Evolutionary conservation across 2,888 invertebrate species (phyloP).

Genomic region (Cremastinae sp.): DNA sequence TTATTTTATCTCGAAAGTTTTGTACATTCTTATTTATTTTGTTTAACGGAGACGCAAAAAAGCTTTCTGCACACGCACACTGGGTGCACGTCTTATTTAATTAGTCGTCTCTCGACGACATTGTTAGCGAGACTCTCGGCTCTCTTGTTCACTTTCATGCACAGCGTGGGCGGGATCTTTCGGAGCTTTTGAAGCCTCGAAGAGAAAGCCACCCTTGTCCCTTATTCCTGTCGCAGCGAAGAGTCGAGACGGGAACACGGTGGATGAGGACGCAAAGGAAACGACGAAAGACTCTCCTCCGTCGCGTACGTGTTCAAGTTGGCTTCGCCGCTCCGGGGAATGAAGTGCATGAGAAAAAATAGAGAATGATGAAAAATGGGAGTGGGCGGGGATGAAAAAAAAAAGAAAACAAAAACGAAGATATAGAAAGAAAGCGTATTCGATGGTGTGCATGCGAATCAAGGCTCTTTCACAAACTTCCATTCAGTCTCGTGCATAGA

Average conservation of each 20-base stretch:
- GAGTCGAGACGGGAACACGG: conserved; percentile 5
- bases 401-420: conserved; percentile 13
- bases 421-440: conserved; percentile 20
- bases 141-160: conserved; percentile 38
- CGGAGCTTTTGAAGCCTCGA: conserved; percentile 41
- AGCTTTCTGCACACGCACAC: conserved; percentile 60
- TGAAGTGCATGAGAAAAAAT: conserved; percentile 36
- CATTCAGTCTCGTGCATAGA: conserved; percentile 47
- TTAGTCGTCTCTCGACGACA: conserved; percentile 77
- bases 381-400: conserved; percentile 5
- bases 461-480: conserved; percentile 55
- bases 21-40: neutral
- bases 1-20: neutral
- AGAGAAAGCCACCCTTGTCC: conserved; percentile 53
- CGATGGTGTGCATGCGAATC: conserved; percentile 35
- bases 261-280: conserved; percentile 39
- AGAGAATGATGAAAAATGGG: neutral
- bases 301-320: conserved; percentile 74
- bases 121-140: conserved; percentile 74
- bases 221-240: conserved; percentile 41
- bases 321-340: conserved; percentile 61
- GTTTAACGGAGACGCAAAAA: neutral
- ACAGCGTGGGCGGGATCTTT: conserved; percentile 48
- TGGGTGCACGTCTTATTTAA: conserved; percentile 78
- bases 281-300: conserved; percentile 47